Percentiles rank a stretch among this genome's conserved stretches.
phyloP scores from a whole-genome alignment of 2,888 invertebrate genomes.

The Conus canariensis region DNA sequence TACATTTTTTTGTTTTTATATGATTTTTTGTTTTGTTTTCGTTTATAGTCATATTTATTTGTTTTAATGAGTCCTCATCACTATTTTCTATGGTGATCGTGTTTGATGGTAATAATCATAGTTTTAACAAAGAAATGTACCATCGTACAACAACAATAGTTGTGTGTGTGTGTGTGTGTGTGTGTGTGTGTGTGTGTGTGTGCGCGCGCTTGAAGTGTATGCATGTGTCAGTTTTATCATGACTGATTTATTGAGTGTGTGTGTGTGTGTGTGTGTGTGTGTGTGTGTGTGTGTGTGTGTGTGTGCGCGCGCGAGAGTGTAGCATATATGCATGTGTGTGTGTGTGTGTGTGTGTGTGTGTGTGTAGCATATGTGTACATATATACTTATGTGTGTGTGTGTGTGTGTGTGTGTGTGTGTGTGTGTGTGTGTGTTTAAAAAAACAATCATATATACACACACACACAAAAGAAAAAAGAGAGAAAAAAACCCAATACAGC shows the following conservation, averaged over 20 bases:
- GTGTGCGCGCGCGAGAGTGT: not conserved
- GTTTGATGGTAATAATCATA: no score
- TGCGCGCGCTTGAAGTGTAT: not conserved
- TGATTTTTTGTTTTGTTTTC: no score
- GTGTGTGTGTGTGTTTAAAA: not conserved
- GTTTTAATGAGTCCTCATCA: no score
- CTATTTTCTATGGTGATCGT: no score
- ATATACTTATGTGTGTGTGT: not conserved
- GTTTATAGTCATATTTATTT: no score
- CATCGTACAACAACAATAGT: no score
- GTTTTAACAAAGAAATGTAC: no score
- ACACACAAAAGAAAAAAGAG: not conserved
- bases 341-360: not conserved
- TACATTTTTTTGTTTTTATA: no score
- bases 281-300: constrained; percentile 2
- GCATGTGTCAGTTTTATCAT: not conserved
- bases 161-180: no score
- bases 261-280: constrained; percentile 15
- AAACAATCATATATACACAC: not conserved
- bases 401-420: not conserved
- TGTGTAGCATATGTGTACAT: not conserved
- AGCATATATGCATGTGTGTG: not conserved
- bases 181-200: no score
- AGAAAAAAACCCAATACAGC: not conserved
- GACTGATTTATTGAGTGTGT: not conserved